A percentile compares a stretch with the other conserved stretches of the same genome.
Evolutionary conservation across 2,113 vertebrate species (phyloP).

Genomic region (Dasyornis broadbenti): DNA sequence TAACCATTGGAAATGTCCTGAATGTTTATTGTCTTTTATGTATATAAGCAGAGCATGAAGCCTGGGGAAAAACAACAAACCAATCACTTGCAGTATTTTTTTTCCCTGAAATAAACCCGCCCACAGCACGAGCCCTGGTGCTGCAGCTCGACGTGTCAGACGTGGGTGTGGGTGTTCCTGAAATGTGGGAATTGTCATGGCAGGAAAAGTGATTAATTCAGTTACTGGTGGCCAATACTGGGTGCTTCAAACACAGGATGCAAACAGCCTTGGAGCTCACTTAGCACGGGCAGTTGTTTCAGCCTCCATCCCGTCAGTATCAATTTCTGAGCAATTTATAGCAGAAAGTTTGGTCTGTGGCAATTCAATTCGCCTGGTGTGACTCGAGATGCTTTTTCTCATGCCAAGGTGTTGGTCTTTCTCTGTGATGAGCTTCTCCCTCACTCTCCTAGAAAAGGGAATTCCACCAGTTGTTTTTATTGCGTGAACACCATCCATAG

Average conservation of each 20-base stretch:
- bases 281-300: fast-evolving
- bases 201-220: neutral
- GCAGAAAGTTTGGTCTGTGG: neutral
- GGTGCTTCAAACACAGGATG: fast-evolving
- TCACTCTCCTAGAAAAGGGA: neutral
- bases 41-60: slow-evolving; percentile 39
- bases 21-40: slow-evolving; percentile 72
- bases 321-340: neutral
- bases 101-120: fast-evolving
- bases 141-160: fast-evolving
- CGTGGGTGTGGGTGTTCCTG: neutral
- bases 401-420: neutral
- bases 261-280: neutral
- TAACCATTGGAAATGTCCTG: slow-evolving; percentile 74
- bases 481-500: neutral
- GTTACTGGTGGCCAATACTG: neutral
- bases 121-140: neutral
- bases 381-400: neutral
- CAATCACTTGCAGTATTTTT: neutral
- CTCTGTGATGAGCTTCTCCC: neutral
- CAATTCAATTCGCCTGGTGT: fast-evolving
- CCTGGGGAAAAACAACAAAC: slow-evolving; percentile 22
- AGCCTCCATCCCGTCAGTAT: neutral
- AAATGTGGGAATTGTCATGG: neutral
- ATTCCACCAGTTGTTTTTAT: neutral